Evolutionary conservation across 2,888 invertebrate species (phyloP), one percentile per base, ranked within the genome.

Genomic region (Caenorhabditis afra): DNA sequence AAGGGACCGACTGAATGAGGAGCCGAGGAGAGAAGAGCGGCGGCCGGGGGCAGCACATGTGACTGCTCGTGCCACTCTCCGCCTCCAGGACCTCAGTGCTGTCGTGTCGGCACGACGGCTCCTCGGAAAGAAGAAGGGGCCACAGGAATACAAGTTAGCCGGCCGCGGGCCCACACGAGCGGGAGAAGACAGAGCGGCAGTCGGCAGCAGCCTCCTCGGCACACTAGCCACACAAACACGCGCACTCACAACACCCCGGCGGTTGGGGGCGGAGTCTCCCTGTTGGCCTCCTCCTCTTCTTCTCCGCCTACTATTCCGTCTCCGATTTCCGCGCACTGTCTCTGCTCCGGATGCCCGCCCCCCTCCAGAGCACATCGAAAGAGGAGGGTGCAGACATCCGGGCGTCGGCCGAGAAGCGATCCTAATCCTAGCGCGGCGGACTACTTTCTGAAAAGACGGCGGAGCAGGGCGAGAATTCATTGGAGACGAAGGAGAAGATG

Each of bases 281-380:
- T 29, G 29, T 7, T 66, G 14, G 37, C 11, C 12, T 20, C 45
- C 23, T 52, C 29, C 47, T 29, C 58, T 29, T 29, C 29, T 29
- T 29, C 58, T 57, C 68, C 57, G 16, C 58, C 59, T 68, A 22
- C 44, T 35, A 47, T 35, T 22, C 29, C 22, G 52, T 68, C 68
- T 68, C 53, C 20, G 14, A 14, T 7, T 41, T 7, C 18, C 47
- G 47, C 20, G 23, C 44, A 61, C 61, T 70, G n/a, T 61, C 53
- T 70, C 53, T 3, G 47, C 62, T 71, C 61, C 62, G 55, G 62
- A 55, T 20, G 29, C 59, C 53, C 71, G 71, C 71, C 71, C 62
- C 55, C 55, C 62, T 71, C 47, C 70, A 62, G 70, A 62, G 61
- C 37, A 61, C 16, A 29, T 20, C 20, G 18, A 18, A 22, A 22